Base-by-base conservation (phyloP, 2,797 vertebrate species). In the Rhinatrema bivittatum region DNA sequence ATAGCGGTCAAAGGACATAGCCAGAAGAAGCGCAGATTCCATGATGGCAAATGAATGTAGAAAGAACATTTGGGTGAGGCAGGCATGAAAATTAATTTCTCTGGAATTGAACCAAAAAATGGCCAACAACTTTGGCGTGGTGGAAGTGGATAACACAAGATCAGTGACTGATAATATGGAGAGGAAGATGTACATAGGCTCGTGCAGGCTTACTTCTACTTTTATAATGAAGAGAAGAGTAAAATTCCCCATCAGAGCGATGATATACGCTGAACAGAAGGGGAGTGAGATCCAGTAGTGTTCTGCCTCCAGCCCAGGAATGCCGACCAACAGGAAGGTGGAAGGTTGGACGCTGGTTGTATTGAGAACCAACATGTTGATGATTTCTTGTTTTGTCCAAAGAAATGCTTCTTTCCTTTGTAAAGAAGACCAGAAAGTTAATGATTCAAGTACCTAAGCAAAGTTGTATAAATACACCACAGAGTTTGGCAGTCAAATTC, bases 141-240 rank as follows among this genome's bases (percentile, higher is more conserved):
- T 77, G 23, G 69, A 37, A 10, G 66, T 68, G 4, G 76, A 78
- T 9, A 69, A 70, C 2, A 68, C 25, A 4, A 82, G 33, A 15
- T 87, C 78, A 25, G 65, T 70, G 5, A 50, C 20, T 13, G 76
- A 73, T 15, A 87, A 35, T 62, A 82, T 74, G 39, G 54, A 57
- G 29, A 86, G 59, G 42, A 86, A 84, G 46, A 74, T 64, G 16
- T 70, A 85, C 76, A 79, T 79, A 8, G 80, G 78, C 7, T 72
- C 57, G 11, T 46, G 54, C 13, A 87, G 73, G 29, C 67, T 66
- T 5, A 48, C 6, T 2, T 67, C 47, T 13, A n/a, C 28, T 21
- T 5, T 29, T 4, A 67, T 65, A 9, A 57, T 53, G 7, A 53
- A 44, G 3, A 69, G 29, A 5, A 70, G 40, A 1, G 29, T 56